Conservation (phyloP, 2,888 invertebrate genomes). For the Neocrepidodera transversa region DNA sequence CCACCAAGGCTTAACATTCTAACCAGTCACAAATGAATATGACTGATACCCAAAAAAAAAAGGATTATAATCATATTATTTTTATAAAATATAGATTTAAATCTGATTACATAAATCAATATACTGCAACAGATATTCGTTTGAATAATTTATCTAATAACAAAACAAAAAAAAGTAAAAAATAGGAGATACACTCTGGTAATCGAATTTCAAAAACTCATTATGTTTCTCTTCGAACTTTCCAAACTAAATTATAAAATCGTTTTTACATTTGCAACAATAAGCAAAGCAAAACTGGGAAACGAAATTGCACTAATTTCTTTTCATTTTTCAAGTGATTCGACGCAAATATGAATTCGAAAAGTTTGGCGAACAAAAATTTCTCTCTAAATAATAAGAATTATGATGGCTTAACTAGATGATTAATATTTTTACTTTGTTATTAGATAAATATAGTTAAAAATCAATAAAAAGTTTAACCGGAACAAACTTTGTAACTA, state of each 20-base stretch:
- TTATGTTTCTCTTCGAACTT: slow-evolving; percentile 21
- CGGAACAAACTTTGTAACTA: no score
- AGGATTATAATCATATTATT: no score
- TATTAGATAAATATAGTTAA: no score
- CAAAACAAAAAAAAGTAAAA: neutral
- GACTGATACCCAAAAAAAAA: no score
- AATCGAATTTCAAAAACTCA: slow-evolving; percentile 26
- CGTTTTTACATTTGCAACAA: slow-evolving; percentile 25
- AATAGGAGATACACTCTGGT: neutral
- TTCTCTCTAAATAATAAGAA: neutral
- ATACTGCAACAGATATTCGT: neutral
- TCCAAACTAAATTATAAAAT: slow-evolving; percentile 25
- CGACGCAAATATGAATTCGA: neutral
- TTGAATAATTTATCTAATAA: neutral
- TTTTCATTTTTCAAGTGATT: slow-evolving; percentile 18
- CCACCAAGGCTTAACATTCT: no score
- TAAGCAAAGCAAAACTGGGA: slow-evolving; percentile 12
- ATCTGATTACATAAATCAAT: no score
- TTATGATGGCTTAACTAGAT: no score
- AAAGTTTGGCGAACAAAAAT: slow-evolving; percentile 3
- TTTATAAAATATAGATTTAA: no score
- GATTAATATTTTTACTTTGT: no score
- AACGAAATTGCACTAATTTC: slow-evolving; percentile 17
- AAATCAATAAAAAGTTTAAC: no score
- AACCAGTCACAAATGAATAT: no score